Evolutionary conservation across 1,140 invertebrate genomes (phyloP).

Genomic region (Psix sp.): DNA sequence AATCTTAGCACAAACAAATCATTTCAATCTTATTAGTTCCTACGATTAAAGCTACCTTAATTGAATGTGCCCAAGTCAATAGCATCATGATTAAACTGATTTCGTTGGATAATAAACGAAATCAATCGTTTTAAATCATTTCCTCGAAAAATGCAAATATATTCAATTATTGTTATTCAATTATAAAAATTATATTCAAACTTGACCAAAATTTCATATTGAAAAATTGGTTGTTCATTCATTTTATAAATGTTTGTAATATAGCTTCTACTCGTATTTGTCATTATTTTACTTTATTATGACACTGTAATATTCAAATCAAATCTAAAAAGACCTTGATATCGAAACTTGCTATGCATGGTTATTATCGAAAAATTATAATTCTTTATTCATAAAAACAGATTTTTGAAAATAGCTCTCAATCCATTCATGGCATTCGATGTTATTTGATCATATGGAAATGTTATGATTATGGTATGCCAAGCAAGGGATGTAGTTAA

Average conservation of each 20-base stretch:
- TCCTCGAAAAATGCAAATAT: too few relatives aligned
- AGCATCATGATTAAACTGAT: too few relatives aligned
- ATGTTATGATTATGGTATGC: slow-evolving; percentile 52
- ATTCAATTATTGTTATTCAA: too few relatives aligned
- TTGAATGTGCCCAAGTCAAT: too few relatives aligned
- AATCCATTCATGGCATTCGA: background rate
- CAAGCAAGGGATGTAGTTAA: slow-evolving; percentile 43
- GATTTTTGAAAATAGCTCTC: slow-evolving; percentile 24
- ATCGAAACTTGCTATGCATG: slow-evolving; percentile 27
- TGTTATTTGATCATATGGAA: slow-evolving; percentile 56
- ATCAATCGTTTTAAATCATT: too few relatives aligned
- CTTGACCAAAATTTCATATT: slow-evolving; percentile 54
- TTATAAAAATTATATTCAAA: too few relatives aligned
- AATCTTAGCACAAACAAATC: slow-evolving; percentile 33
- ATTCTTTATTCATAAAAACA: slow-evolving; percentile 45
- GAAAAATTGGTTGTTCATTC: slow-evolving; percentile 44
- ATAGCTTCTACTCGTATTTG: slow-evolving; percentile 8
- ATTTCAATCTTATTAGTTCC: slow-evolving; percentile 11
- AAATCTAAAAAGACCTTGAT: slow-evolving; percentile 30
- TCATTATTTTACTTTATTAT: slow-evolving; percentile 51
- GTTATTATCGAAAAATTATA: slow-evolving; percentile 21
- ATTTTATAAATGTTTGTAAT: too few relatives aligned
- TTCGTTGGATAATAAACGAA: too few relatives aligned
- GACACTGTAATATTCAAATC: slow-evolving; percentile 35
- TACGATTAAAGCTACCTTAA: background rate